Base-by-base conservation (phyloP, 2,113 vertebrate genomes). In the Tychaedon coryphoeus region DNA sequence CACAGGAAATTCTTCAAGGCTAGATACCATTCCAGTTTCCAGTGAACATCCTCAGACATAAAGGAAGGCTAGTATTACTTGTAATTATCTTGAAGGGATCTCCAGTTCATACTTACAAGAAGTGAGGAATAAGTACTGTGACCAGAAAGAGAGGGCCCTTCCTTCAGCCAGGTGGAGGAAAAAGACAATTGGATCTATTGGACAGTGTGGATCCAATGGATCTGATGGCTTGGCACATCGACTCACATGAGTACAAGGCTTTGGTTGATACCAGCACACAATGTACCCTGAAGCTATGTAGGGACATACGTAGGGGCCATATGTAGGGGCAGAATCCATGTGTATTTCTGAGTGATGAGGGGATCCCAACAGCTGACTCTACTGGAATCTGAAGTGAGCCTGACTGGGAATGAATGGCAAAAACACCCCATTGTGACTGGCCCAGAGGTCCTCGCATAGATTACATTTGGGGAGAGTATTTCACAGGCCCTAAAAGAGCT, bases 101-200 rank as follows among this genome's bases (percentile, higher is more conserved):
- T 73, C 28, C n/a, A 56, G 28, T 15, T 73, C n/a, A 19, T 23
- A 38, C 15, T 56, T 56, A 19, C 6, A 64, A 36, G 38, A 45
- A 47, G 23, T 29, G 29, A 65, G 9, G 24, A 65, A 56, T 0
- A 0, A 56, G 15, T 38, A 11, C 11, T 38, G 6, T n/a, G 48
- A 28, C 7, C 6, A n/a, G 40, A 64, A 64, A 18, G 28, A 64
- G 23, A 47, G 1, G 15, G 2, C 3, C 29, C 6, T 40, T 29
- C 28, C 40, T 48, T 47, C n/a, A 48, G 7, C 29, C 29, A 47
- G 14, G 23, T n/a, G 19, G 12, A 85, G 15, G 6, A 64, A 48
- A 65, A 56, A 40, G 69, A 16, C n/a, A 24, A 3, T 65, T 0
- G 0, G 19, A 40, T 28, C 40, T 28, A 6, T 54, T 73, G n/a